Percentiles rank a stretch among this genome's conserved stretches.
These are phyloP conservation scores for Spilarctia lutea DNA, from an alignment of 2,888 invertebrate genomes.

Conservation along the genomic window DNA sequence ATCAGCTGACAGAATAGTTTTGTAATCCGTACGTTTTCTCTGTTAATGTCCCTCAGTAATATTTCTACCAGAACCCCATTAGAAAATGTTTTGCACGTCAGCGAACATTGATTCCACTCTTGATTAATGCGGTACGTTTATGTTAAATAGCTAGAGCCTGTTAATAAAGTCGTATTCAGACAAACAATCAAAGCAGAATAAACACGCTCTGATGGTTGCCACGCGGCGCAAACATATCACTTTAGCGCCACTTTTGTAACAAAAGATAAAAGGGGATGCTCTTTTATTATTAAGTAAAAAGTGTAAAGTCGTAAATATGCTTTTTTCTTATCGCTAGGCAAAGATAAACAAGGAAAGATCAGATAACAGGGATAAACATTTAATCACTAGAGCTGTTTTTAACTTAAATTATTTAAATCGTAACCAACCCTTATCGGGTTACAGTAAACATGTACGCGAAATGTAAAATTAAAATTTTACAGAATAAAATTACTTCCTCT, in stretches of 20 bases:
- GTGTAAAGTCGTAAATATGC: slow-evolving; percentile 16
- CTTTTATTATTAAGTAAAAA: slow-evolving; percentile 20
- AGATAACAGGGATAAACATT: slow-evolving; percentile 8
- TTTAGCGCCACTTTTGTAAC: slow-evolving; percentile 38
- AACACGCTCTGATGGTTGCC: slow-evolving; percentile 17
- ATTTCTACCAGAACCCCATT: neutral
- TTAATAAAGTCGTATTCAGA: slow-evolving; percentile 13
- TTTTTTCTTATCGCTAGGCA: slow-evolving; percentile 8
- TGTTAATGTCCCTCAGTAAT: neutral
- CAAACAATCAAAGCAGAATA: slow-evolving; percentile 29
- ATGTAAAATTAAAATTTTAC: neutral
- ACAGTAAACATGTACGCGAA: neutral
- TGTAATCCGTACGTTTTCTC: neutral
- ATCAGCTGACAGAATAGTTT: neutral
- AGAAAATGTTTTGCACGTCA: slow-evolving; percentile 9
- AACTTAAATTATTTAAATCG: neutral
- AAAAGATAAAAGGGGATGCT: slow-evolving; percentile 25
- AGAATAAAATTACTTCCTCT: neutral
- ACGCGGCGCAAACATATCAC: slow-evolving; percentile 38
- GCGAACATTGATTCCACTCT: too few species aligned
- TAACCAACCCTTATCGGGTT: neutral
- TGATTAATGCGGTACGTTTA: neutral
- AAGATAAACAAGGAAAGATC: slow-evolving; percentile 8
- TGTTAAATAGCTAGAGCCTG: neutral
- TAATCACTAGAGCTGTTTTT: neutral